Evolutionary conservation across 2,113 vertebrate genomes (phyloP).

Genomic region (Lethenteron reissneri): DNA sequence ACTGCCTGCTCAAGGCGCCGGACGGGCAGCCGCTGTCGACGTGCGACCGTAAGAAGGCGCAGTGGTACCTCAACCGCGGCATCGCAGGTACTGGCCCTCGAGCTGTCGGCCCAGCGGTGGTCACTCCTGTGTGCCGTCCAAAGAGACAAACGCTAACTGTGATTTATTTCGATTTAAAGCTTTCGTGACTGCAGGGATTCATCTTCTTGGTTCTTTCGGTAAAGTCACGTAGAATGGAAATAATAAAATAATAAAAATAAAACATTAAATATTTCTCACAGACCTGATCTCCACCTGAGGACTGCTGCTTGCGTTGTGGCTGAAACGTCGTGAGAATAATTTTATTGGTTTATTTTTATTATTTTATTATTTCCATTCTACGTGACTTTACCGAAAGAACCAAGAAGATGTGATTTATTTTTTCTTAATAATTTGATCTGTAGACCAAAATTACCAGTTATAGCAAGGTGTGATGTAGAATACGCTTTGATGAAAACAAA

Average conservation of each 20-base stretch:
- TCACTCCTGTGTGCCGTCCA: not conserved
- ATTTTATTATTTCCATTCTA: too few relatives aligned
- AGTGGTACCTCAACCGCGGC: constrained; percentile 92
- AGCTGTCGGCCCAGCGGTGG: not conserved
- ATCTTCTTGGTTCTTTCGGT: too few relatives aligned
- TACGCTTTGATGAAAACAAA: not conserved
- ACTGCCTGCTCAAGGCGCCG: constrained; percentile 86
- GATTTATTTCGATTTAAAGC: not conserved
- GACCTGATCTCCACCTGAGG: too few relatives aligned
- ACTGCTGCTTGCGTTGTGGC: too few relatives aligned
- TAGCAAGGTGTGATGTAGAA: not conserved
- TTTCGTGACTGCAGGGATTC: not conserved
- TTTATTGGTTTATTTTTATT: too few relatives aligned
- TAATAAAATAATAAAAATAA: too few relatives aligned
- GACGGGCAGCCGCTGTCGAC: constrained; percentile 87
- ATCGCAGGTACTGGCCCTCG: constrained; percentile 58
- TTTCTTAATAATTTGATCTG: not conserved
- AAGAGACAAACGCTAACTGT: not conserved
- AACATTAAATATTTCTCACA: too few relatives aligned
- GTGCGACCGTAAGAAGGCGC: constrained; percentile 90
- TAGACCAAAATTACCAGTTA: not conserved
- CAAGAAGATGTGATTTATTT: not conserved
- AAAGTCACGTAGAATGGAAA: too few relatives aligned
- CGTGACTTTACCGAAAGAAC: too few relatives aligned
- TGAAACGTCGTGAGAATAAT: too few relatives aligned